These are phyloP conservation scores for Podabrus alpinus DNA, from an alignment of 2,888 invertebrate species.

Conservation along the genomic window DNA sequence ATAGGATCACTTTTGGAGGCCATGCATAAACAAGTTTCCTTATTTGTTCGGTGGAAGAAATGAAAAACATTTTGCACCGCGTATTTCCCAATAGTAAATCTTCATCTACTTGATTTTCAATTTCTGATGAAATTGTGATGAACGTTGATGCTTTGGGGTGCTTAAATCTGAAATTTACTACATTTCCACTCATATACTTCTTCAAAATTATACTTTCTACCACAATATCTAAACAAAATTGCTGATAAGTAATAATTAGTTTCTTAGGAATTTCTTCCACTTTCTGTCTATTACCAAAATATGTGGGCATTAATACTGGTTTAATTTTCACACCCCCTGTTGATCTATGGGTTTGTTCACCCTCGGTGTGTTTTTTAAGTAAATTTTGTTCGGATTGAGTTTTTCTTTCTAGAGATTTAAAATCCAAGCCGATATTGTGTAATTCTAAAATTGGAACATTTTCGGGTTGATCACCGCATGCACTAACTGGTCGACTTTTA, in stretches of 20 bases:
- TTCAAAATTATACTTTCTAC: slow-evolving; percentile 43
- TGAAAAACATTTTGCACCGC: slow-evolving; percentile 42
- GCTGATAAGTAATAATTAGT: slow-evolving; percentile 34
- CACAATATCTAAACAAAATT: slow-evolving; percentile 44
- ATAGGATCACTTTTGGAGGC: slow-evolving; percentile 44
- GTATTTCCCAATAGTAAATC: slow-evolving; percentile 39
- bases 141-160: slow-evolving; percentile 47
- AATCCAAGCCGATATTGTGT: background rate
- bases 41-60: slow-evolving; percentile 42
- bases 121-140: slow-evolving; percentile 41
- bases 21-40: slow-evolving; percentile 42
- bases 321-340: slow-evolving; percentile 23
- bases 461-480: background rate
- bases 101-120: slow-evolving; percentile 36
- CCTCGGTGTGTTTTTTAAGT: background rate
- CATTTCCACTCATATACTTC: slow-evolving; percentile 31
- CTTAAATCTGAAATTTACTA: slow-evolving; percentile 45
- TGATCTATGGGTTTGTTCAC: slow-evolving; percentile 26
- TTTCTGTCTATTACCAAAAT: background rate
- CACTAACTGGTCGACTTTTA: background rate
- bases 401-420: background rate
- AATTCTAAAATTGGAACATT: background rate
- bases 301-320: background rate
- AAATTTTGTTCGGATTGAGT: background rate
- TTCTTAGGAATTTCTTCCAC: slow-evolving; percentile 8